Base-by-base conservation (phyloP, 2,113 vertebrate genomes). In the Tachuris rubrigastra region DNA sequence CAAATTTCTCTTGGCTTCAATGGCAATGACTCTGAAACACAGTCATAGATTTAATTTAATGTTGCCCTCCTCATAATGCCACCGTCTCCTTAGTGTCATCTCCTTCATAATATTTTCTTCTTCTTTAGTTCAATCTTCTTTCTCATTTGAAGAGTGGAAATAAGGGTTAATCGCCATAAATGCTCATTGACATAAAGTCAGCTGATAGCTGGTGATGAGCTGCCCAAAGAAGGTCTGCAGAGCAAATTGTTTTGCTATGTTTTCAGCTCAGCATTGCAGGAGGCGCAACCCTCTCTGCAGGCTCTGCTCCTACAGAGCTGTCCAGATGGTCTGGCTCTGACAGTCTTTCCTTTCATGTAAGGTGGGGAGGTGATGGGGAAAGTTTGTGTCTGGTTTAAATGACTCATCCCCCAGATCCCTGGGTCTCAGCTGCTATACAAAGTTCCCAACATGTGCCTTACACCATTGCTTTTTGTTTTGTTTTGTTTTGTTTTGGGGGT, bases 311-410 rank as follows among this genome's bases (percentile, higher is more conserved):
- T 72, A 84, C 87, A 13, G 95, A 93, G 93, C 5, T 82, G 77
- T 76, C 87, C 96, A 97, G 95, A 96, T 96, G 95, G 92, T 91
- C 92, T 96, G 95, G 88, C 93, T 94, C 55, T 0, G 37, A 25
- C 79, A 6, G n/a, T 81, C 59, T 71, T 83, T 47, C 87, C 72
- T 85, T 95, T 94, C 90, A 86, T 93, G n/a, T 74, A 35, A 90
- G 83, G 39, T 87, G 52, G 84, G 79, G 76, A 96, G 66, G 53
- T 83, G 74, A 25, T 90, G 78, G 65, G 76, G 79, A 86, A 92
- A 68, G 35, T 91, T 90, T 88, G 27, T 86, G 44, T 63, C 52
- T 92, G 83, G 79, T 49, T 90, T 75, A 77, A 88, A 68, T 87
- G 79, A 88, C 60, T 95, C 83, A 90, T 86, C 59, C 41, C 39